Percentiles rank a stretch among this genome's conserved stretches.
phyloP scores from a whole-genome alignment of 2,113 vertebrate species.

The Apodemus sylvaticus region DNA sequence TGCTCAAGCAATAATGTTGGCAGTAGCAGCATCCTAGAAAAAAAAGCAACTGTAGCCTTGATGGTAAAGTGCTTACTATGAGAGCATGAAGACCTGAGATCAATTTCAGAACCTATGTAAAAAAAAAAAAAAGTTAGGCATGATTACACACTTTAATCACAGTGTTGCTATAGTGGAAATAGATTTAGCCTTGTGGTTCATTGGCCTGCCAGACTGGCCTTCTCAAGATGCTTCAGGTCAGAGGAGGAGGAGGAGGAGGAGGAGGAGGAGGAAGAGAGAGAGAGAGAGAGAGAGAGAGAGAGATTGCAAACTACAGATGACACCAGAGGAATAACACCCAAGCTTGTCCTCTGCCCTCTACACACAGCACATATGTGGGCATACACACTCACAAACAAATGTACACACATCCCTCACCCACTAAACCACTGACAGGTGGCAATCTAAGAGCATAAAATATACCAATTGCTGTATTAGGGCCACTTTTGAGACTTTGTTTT shows the following conservation, averaged over 20 bases:
- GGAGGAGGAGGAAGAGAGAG: background rate
- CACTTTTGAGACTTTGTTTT: background rate
- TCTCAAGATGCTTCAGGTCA: background rate
- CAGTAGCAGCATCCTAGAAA: no score
- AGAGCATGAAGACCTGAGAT: background rate
- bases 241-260: accelerated
- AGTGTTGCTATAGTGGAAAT: background rate
- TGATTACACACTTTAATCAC: background rate
- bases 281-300: background rate
- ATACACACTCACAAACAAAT: background rate
- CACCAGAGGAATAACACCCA: background rate
- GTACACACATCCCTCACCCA: background rate
- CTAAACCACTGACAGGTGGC: background rate
- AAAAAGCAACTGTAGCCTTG: background rate
- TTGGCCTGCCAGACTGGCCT: background rate
- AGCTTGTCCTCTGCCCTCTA: background rate
- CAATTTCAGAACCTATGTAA: background rate
- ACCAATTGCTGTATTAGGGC: accelerated
- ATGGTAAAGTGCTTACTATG: background rate
- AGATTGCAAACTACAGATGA: background rate
- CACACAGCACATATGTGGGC: no score
- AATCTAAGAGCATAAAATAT: background rate
- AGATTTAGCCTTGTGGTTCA: background rate
- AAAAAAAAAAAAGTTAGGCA: background rate
- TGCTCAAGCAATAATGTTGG: no score